phyloP scores from a whole-genome alignment of 2,797 vertebrate species.

The Macroramphosus scolopax region DNA sequence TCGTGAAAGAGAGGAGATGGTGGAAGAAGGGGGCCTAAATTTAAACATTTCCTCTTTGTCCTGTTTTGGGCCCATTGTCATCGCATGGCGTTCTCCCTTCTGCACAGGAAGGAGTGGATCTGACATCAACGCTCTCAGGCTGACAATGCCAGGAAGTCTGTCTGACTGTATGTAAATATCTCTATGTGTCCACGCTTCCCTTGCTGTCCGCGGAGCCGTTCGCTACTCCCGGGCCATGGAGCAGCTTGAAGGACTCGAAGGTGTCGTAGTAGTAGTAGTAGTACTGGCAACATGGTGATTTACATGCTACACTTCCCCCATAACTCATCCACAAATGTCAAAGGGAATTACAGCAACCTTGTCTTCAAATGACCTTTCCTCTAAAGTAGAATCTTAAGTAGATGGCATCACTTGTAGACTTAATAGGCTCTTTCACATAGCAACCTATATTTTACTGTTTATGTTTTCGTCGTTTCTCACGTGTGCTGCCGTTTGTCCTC shows the following conservation, averaged over 20 bases:
- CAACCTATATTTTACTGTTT: too few relatives aligned
- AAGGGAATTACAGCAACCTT: constrained; percentile 39
- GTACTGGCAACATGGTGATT: constrained; percentile 49
- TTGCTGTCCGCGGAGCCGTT: constrained; percentile 56
- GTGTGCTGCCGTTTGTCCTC: too few relatives aligned
- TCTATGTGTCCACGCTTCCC: constrained; percentile 75
- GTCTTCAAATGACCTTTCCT: constrained; percentile 23
- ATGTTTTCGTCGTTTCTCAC: too few relatives aligned
- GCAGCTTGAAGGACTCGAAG: constrained; percentile 24
- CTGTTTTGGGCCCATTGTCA: constrained; percentile 81
- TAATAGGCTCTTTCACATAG: too few relatives aligned
- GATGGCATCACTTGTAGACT: too few relatives aligned
- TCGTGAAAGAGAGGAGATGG: constrained; percentile 73
- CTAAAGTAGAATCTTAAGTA: too few relatives aligned
- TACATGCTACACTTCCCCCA: constrained; percentile 52
- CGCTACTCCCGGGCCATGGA: constrained; percentile 22
- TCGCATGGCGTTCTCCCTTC: constrained; percentile 73
- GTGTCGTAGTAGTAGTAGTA: constrained; percentile 15
- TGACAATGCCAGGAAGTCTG: constrained; percentile 84
- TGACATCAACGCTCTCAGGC: constrained; percentile 79
- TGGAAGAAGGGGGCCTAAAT: constrained; percentile 75
- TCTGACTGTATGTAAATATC: constrained; percentile 83
- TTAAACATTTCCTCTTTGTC: constrained; percentile 83
- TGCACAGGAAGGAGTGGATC: constrained; percentile 84
- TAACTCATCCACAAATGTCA: constrained; percentile 54